Conservation (phyloP, 2,888 invertebrate species). For the Sympetrum striolatum region DNA sequence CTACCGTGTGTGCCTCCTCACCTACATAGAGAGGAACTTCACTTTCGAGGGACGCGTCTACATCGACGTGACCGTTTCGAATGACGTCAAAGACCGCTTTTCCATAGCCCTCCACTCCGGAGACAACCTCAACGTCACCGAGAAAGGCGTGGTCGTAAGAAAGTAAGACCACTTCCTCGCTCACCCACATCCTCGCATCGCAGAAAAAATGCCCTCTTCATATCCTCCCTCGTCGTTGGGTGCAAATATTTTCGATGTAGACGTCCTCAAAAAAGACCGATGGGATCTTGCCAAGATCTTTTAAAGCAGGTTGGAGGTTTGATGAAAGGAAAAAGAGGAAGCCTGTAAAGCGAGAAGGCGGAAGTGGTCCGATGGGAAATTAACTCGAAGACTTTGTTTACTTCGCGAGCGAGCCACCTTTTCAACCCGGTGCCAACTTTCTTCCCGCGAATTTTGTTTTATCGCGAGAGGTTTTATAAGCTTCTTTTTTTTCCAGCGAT, state of each 20-base stretch:
- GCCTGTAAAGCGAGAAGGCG: background rate
- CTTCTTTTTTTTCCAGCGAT: no score
- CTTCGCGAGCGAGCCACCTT: background rate
- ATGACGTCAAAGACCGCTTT: background rate
- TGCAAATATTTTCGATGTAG: background rate
- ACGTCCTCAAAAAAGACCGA: background rate
- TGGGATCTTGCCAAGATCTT: background rate
- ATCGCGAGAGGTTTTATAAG: no score
- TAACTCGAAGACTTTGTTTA: background rate
- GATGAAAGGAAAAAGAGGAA: background rate
- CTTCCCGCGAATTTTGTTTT: no score
- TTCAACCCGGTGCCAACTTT: background rate
- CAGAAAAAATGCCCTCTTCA: background rate
- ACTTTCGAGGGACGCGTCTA: conserved; percentile 43
- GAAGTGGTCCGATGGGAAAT: background rate
- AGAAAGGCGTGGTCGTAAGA: background rate
- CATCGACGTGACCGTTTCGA: conserved; percentile 32
- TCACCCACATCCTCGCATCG: background rate
- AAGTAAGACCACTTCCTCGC: background rate
- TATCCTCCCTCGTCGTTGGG: background rate
- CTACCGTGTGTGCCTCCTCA: background rate
- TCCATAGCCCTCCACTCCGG: conserved; percentile 32
- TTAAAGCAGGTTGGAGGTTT: background rate
- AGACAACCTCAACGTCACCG: conserved; percentile 11
- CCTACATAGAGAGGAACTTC: conserved; percentile 9